phyloP scores from a whole-genome alignment of 2,888 invertebrate genomes.

The Pasiphila rectangulata region DNA sequence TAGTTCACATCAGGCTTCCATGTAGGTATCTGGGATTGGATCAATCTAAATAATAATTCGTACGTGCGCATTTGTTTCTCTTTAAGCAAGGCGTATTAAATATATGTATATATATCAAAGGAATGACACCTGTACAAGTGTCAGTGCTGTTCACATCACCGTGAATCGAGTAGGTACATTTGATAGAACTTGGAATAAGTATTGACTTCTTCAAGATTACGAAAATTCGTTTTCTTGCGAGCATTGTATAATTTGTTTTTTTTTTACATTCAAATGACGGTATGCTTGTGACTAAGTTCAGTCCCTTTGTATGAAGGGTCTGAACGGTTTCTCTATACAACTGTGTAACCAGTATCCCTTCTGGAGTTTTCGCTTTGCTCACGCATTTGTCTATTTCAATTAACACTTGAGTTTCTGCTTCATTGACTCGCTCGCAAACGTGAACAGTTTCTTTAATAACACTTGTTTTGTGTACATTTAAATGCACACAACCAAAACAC shows the following conservation, averaged over 20 bases:
- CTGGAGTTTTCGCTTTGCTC: background rate
- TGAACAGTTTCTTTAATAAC: conserved; percentile 4
- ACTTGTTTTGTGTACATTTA: conserved; percentile 2
- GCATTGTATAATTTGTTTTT: conserved; percentile 5
- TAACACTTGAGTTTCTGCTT: background rate
- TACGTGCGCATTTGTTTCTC: conserved; percentile 1
- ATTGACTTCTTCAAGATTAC: background rate
- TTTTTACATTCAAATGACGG: background rate
- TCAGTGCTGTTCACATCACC: conserved; percentile 2
- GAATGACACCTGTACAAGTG: conserved; percentile 1
- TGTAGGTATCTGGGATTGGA: background rate
- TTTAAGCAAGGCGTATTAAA: conserved; percentile 3
- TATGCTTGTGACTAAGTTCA: background rate
- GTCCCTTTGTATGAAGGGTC: conserved; percentile 1
- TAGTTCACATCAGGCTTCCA: background rate
- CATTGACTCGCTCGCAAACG: conserved; percentile 1
- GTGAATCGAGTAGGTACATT: conserved; percentile 1
- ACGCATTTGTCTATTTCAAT: background rate
- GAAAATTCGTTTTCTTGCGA: conserved; percentile 7
- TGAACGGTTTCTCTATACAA: background rate
- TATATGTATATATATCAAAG: conserved; percentile 2
- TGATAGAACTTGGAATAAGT: conserved; percentile 4
- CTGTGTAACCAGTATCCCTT: background rate
- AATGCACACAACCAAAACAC: conserved; percentile 5
- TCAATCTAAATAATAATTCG: conserved; percentile 1